Conservation (phyloP, 2,888 invertebrate genomes). For the Andrena bicolor region DNA sequence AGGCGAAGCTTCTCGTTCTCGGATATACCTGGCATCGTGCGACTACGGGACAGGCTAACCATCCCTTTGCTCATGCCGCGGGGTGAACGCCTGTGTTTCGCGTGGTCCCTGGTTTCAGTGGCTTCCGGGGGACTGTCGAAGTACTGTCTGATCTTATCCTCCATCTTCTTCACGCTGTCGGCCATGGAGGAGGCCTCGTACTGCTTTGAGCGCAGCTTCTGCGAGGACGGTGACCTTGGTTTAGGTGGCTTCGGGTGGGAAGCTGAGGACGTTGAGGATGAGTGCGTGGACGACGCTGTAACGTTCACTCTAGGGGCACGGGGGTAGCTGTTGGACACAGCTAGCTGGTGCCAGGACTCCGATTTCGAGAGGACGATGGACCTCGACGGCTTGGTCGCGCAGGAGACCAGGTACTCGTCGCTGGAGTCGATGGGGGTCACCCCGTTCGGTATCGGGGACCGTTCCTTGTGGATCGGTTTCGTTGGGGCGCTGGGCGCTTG, state of each 20-base stretch:
- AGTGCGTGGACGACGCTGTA: not conserved
- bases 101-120: slow-evolving; percentile 47
- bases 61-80: slow-evolving; percentile 67
- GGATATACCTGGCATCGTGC: slow-evolving; percentile 91
- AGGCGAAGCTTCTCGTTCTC: slow-evolving; percentile 79
- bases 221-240: slow-evolving; percentile 91
- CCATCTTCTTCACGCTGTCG: slow-evolving; percentile 81
- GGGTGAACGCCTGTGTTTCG: slow-evolving; percentile 56
- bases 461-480: slow-evolving; percentile 66
- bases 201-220: slow-evolving; percentile 90
- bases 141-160: slow-evolving; percentile 82
- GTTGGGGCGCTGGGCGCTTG: slow-evolving; percentile 43
- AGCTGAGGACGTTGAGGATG: slow-evolving; percentile 64
- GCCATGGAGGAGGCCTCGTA: slow-evolving; percentile 88
- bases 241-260: slow-evolving; percentile 84
- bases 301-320: slow-evolving; percentile 77
- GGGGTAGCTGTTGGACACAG: slow-evolving; percentile 82
- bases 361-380: slow-evolving; percentile 87
- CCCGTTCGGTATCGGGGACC: slow-evolving; percentile 66
- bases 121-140: slow-evolving; percentile 74
- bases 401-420: slow-evolving; percentile 82
- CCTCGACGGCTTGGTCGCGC: slow-evolving; percentile 79
- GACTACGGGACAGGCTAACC: slow-evolving; percentile 89
- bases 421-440: slow-evolving; percentile 78
- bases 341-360: slow-evolving; percentile 93